Base-by-base conservation (phyloP, 2,888 invertebrate genomes). In the Nezara viridula region DNA sequence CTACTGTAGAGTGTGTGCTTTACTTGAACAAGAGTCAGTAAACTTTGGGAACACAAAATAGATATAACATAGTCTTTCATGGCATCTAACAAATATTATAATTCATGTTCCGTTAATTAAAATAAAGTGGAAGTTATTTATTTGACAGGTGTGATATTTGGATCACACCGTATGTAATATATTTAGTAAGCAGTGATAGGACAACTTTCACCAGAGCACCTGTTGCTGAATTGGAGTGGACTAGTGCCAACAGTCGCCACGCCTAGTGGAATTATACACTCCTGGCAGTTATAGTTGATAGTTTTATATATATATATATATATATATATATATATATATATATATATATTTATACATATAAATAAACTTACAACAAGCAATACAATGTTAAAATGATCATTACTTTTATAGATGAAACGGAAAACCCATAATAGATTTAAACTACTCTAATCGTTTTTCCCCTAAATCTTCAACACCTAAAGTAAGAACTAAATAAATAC, bases 171-270 rank as follows among this genome's bases (percentile, higher is more conserved):
- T 37, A 73, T 21, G 21, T 37, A 73, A 73, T 73, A 37, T 6
- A 37, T 21, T 37, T 9, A 73, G 66, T 32, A 37, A 24, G 32
- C 66, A 73, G 66, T 73, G 66, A 37, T 60, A 27, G 60, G 16
- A 27, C 32, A 37, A 73, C 66, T 73, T 73, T 73, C 66, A 73
- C 66, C 66, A 6, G 7, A 73, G 66, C 66, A 73, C 66, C 66
- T 73, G 66, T 73, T 73, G 66, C 66, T 16, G 37, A 73, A 73
- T 73, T 19, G 9, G 19, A 73, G 37, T 37, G 19, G 66, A 73
- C 32, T 73, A 7, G 1, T 21, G 37, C 66, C 66, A 73, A 73
- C 19, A 32, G 6, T 19, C 6, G 19, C 66, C 32, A 73, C 66
- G 37, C 66, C 66, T 37, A 32, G 37, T 6, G 7, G 14, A 37